Base-by-base conservation (phyloP, 2,797 vertebrate species). In the Galaxias olidus region DNA sequence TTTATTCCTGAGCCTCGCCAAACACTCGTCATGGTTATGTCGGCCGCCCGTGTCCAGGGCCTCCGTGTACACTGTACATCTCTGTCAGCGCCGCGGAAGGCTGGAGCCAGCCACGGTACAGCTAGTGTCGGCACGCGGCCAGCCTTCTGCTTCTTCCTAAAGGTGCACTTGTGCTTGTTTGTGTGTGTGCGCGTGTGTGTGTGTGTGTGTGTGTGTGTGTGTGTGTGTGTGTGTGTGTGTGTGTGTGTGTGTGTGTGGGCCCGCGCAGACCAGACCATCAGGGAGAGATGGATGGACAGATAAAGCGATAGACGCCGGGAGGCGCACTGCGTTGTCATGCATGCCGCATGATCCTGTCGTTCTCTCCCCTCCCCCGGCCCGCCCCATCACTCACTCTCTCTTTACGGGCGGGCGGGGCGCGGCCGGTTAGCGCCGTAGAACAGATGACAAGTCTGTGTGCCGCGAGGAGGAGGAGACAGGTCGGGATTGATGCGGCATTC, bases 401-500 rank as follows among this genome's bases (percentile, higher is more conserved):
- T 79, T 85, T 79, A 84, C 78, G 63, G 78, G 70, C 68, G 77
- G 69, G 59, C 11, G 51, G 72, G 77, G 76, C 71, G 66, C 76
- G 68, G 82, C 74, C 59, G 88, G 88, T 87, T 86, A 87, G 43
- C 59, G 78, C 82, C 81, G 78, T 81, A 84, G 85, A 81, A 66
- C 73, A 65, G 46, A 77, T 78, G 79, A 86, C 76, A 72, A 82
- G 78, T 44, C 68, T 68, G 65, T 73, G 76, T n/a, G n/a, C n/a
- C n/a, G n/a, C n/a, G 72, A 81, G 60, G 73, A 66, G 59, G 65
- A 74, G 40, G 65, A 61, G 61, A 46, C 45, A 4, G 60, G 59
- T 17, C 9, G 69, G 79, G 78, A 80, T 72, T 81, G 83, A 86
- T 80, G 69, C 72, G 6, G 30, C 6, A 30, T 30, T 30, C 30